Percentiles rank a stretch among this genome's conserved stretches.
phyloP scores from a whole-genome alignment of 2,797 vertebrate species.

The Eupleurogrammus muticus region DNA sequence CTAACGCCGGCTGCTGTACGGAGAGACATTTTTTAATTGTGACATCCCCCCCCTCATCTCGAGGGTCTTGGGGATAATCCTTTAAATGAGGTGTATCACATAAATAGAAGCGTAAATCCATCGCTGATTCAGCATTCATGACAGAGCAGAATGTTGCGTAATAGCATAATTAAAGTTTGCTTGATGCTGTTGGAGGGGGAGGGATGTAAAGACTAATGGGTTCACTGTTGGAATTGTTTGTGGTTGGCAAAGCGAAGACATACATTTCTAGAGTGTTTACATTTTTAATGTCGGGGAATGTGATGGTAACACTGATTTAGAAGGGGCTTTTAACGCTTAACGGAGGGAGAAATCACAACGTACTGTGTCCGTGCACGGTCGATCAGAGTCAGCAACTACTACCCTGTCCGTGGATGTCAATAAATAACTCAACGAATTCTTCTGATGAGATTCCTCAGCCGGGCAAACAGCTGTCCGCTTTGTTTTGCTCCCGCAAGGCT shows the following conservation, averaged over 20 bases:
- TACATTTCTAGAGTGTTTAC: slow-evolving; percentile 32
- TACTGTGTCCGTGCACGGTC: neutral
- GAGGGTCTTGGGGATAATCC: slow-evolving; percentile 51
- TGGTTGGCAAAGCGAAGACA: slow-evolving; percentile 35
- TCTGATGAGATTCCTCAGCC: neutral
- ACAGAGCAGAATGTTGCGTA: slow-evolving; percentile 40
- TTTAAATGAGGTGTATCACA: slow-evolving; percentile 42
- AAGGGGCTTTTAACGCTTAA: neutral
- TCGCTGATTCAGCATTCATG: slow-evolving; percentile 36
- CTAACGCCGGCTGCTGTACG: slow-evolving; percentile 66
- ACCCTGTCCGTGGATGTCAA: neutral
- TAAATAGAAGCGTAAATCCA: slow-evolving; percentile 39
- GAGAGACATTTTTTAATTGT: slow-evolving; percentile 52
- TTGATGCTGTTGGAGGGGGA: slow-evolving; percentile 27
- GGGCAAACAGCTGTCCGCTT: neutral
- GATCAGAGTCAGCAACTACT: neutral
- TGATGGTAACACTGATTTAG: slow-evolving; percentile 8
- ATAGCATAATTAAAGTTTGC: slow-evolving; percentile 49
- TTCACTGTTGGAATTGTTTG: slow-evolving; percentile 42
- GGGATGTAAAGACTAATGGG: slow-evolving; percentile 51
- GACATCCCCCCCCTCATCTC: slow-evolving; percentile 55
- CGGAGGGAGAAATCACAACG: neutral
- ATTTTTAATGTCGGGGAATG: slow-evolving; percentile 15
- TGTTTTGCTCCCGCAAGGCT: neutral
- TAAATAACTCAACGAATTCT: neutral